Conservation (phyloP, 2,113 vertebrate species). For the Tupaia chinensis region DNA sequence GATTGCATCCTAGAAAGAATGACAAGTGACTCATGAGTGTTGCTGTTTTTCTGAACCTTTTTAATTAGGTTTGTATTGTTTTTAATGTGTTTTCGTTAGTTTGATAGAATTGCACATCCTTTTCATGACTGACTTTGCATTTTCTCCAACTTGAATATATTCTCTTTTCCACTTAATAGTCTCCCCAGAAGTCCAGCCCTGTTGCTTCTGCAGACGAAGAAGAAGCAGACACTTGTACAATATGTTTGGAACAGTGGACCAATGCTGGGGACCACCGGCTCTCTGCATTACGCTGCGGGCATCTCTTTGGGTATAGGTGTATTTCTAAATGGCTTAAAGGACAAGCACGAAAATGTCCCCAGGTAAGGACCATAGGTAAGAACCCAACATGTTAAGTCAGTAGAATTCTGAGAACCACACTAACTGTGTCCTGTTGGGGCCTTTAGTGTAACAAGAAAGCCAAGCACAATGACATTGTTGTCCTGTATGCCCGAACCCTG, state of each 20-base stretch:
- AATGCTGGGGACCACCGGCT: conserved; percentile 94
- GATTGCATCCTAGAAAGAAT: conserved; percentile 13
- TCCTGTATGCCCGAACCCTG: conserved; percentile 94
- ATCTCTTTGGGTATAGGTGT: conserved; percentile 96
- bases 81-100: not conserved
- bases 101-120: not conserved
- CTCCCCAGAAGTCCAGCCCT: conserved; percentile 44
- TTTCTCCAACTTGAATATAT: conserved; percentile 32
- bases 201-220: conserved; percentile 84
- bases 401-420: not conserved
- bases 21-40: not conserved
- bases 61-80: not conserved
- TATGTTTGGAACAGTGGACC: conserved; percentile 98
- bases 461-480: conserved; percentile 93
- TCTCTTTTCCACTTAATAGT: conserved; percentile 53
- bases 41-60: not conserved
- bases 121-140: not conserved
- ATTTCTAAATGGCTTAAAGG: conserved; percentile 95
- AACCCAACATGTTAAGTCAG: not conserved
- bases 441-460: conserved; percentile 98
- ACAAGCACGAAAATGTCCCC: conserved; percentile 94
- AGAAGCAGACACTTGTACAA: conserved; percentile 94
- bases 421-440: conserved; percentile 53
- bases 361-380: conserved; percentile 87
- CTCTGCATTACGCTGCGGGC: conserved; percentile 94